Evolutionary conservation across 2,113 vertebrate species (phyloP), one percentile per base, ranked within the genome.

Genomic region (Caranx melampygus): DNA sequence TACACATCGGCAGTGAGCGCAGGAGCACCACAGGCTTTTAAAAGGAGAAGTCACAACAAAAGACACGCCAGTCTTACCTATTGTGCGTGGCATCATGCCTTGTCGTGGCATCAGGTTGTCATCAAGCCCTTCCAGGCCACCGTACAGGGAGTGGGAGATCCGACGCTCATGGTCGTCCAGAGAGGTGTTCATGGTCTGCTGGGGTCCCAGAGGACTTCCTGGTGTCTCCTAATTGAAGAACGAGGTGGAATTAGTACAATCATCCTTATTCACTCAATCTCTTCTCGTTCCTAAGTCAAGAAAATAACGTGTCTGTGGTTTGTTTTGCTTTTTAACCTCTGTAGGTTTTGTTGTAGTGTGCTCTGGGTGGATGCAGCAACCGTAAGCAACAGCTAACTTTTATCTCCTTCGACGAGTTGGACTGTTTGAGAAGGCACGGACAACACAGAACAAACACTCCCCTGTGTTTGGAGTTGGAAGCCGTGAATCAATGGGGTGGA

Each of bases 81-180:
- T 95, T 44, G 97, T 96, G 77, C 96, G 95, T 37, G 93, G 96
- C 74, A 95, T 94, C 76, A 90, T 81, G 42, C 89, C 89, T 0
- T 85, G 69, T 1, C 93, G 96, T 40, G 97, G 97, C 18, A 95
- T 94, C 93, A 97, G 90, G 0, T 97, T 97, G 70, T 98, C 97
- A 1, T 94, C 96, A 6, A 98, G 95, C 0, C 95, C 97, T 79
- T 99, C 97, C 0, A 98, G 96, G 26, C 96, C 96, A 0, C 96
- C 88, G 0, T 98, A 99, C 10, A 99, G 92, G 0, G 97, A 98
- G 84, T 99, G 98, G 59, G 98, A 99, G 92, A 99, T 99, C 45
- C 98, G 93, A 1, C 98, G 94, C 69, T 99, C 98, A 42, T 97
- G 93, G 13, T 98, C 98, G 0, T 98, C 97, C 92, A 97, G 86